Conservation (phyloP, 2,797 vertebrate species). For the Perodicticus potto region DNA sequence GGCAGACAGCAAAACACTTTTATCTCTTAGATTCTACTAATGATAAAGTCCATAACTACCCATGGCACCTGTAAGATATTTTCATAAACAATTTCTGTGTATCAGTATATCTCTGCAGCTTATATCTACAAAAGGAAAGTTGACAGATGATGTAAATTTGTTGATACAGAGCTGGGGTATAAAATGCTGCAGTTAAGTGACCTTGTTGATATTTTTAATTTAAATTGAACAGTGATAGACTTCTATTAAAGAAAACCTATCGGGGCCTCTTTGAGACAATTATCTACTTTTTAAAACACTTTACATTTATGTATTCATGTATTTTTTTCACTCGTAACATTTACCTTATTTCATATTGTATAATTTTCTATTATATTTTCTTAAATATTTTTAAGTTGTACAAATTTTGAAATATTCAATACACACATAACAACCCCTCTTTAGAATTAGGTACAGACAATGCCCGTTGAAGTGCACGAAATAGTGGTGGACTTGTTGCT, state of each 20-base stretch:
- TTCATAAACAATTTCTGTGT: constrained; percentile 17
- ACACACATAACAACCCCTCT: background rate
- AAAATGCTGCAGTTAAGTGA: background rate
- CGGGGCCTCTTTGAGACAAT: background rate
- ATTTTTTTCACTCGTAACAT: background rate
- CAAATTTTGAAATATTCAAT: background rate
- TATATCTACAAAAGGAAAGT: background rate
- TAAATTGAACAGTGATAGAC: background rate
- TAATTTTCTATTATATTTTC: background rate
- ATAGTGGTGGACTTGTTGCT: background rate
- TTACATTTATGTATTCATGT: background rate
- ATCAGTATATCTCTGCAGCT: constrained; percentile 35
- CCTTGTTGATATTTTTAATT: background rate
- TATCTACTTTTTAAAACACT: background rate
- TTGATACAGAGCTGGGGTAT: background rate
- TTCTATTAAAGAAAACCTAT: background rate
- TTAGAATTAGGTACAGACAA: background rate
- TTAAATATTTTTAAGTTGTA: background rate
- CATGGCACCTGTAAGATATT: background rate
- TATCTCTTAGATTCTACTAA: background rate
- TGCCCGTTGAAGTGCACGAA: fast-evolving
- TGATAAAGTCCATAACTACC: constrained; percentile 53
- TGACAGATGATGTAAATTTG: background rate
- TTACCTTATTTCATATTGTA: background rate
- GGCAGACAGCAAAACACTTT: background rate